phyloP scores from a whole-genome alignment of 2,888 invertebrate species.

The Pycnomerus fuliginosus region DNA sequence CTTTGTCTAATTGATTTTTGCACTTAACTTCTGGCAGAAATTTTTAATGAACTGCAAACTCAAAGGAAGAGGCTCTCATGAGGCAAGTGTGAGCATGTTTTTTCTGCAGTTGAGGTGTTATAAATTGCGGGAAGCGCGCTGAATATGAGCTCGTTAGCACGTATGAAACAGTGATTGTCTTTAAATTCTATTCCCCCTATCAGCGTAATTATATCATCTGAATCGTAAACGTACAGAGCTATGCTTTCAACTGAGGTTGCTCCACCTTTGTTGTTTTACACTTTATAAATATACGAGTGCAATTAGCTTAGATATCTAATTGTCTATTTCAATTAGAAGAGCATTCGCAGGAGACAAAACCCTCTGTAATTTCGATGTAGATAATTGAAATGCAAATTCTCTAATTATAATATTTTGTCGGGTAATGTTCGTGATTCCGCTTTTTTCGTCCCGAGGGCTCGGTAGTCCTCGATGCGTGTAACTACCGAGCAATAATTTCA shows the following conservation, averaged over 20 bases:
- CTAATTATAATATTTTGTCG: slow-evolving; percentile 2
- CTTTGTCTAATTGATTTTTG: too few species aligned
- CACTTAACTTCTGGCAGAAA: too few species aligned
- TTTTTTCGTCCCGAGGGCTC: slow-evolving; percentile 3
- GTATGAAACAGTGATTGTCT: too few species aligned
- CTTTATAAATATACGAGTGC: slow-evolving; percentile 12
- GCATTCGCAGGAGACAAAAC: slow-evolving; percentile 6
- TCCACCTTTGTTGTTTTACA: slow-evolving; percentile 8
- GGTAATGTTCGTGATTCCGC: slow-evolving; percentile 1
- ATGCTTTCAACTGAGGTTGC: slow-evolving; percentile 16
- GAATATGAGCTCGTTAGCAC: too few species aligned
- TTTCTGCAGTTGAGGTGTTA: too few species aligned
- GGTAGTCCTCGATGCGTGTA: not conserved
- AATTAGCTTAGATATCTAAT: slow-evolving; percentile 17
- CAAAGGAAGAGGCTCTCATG: too few species aligned
- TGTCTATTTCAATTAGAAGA: slow-evolving; percentile 18
- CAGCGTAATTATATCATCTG: slow-evolving; percentile 9
- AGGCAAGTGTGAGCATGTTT: too few species aligned
- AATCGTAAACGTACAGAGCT: slow-evolving; percentile 19
- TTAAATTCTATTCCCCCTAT: too few species aligned
- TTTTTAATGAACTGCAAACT: too few species aligned
- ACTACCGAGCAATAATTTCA: slow-evolving; percentile 5
- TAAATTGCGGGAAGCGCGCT: too few species aligned
- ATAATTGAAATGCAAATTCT: slow-evolving; percentile 19
- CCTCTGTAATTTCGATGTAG: slow-evolving; percentile 12